Evolutionary conservation across 2,113 vertebrate genomes (phyloP).

Genomic region (Rhea pennata): DNA sequence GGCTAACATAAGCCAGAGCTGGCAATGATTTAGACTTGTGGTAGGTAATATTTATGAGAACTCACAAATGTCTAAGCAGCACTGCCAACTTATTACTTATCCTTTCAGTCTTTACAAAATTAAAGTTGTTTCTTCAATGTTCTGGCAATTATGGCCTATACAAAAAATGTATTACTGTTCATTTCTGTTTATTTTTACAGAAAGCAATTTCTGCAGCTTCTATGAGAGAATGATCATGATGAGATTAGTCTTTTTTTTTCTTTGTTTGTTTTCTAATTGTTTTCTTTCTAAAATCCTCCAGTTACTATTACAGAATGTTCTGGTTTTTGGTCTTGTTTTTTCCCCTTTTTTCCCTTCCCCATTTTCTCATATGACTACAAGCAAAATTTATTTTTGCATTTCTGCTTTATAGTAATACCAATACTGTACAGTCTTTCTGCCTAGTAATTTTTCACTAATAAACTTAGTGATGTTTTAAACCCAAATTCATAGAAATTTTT

Average conservation of each 20-base stretch:
- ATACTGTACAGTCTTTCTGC: background rate
- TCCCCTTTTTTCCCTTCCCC: background rate
- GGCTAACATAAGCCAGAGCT: constrained; percentile 23
- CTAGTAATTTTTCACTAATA: constrained; percentile 3
- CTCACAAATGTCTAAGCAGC: constrained; percentile 67
- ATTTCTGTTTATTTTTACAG: constrained; percentile 77
- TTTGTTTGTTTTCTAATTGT: background rate
- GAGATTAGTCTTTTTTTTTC: constrained; percentile 5
- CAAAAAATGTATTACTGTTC: constrained; percentile 59
- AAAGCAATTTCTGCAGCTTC: constrained; percentile 63
- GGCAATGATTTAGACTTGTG: constrained; percentile 57
- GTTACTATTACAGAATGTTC: constrained; percentile 31
- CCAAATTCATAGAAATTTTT: constrained; percentile 15
- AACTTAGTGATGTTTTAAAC: constrained; percentile 1
- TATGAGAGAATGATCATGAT: constrained; percentile 40
- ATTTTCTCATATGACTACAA: constrained; percentile 8
- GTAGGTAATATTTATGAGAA: constrained; percentile 75
- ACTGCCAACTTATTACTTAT: constrained; percentile 72
- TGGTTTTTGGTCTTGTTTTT: background rate
- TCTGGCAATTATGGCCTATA: constrained; percentile 67
- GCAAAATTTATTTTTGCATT: constrained; percentile 1
- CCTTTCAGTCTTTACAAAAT: constrained; percentile 71
- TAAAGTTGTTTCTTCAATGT: constrained; percentile 73
- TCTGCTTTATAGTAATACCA: constrained; percentile 5
- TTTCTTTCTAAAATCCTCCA: constrained; percentile 7